A percentile compares a stretch with the other conserved stretches of the same genome.
phyloP scores from a whole-genome alignment of 2,113 vertebrate genomes.

The Brienomyrus longianalis region DNA sequence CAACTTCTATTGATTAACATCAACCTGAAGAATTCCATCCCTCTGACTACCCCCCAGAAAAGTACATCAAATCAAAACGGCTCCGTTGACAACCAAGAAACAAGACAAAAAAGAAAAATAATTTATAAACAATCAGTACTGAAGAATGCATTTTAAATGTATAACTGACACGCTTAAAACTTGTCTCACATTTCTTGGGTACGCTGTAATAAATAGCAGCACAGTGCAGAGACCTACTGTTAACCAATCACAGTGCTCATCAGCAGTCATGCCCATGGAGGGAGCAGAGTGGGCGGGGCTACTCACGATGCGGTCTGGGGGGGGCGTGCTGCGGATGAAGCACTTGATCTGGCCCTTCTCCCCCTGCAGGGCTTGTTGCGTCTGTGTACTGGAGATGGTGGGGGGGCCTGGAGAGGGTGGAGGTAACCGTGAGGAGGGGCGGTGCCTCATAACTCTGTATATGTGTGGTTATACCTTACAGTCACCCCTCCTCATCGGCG shows the following conservation, averaged over 20 bases:
- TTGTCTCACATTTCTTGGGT: neutral
- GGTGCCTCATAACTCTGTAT: neutral
- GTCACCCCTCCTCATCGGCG: neutral
- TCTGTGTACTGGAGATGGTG: constrained; percentile 94
- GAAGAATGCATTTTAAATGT: neutral
- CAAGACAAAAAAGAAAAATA: neutral
- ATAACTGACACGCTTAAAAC: neutral
- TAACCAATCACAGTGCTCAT: neutral
- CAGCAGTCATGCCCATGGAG: neutral
- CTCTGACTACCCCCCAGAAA: neutral
- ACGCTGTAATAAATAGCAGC: neutral
- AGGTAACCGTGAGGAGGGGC: neutral
- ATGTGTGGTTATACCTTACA: neutral
- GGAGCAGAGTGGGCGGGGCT: neutral
- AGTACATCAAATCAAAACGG: neutral
- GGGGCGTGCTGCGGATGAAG: constrained; percentile 91
- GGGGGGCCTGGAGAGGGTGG: constrained; percentile 72
- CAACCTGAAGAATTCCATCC: neutral
- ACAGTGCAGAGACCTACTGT: neutral
- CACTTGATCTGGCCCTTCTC: constrained; percentile 95
- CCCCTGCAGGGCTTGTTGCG: constrained; percentile 84
- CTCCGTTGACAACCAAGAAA: neutral
- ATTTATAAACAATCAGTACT: neutral
- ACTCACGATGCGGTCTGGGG: constrained; percentile 95
- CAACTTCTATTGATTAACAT: neutral